Evolutionary conservation across 64 coral and sea anemone species (phyloP).

Genomic region (Orbicella faveolata): DNA sequence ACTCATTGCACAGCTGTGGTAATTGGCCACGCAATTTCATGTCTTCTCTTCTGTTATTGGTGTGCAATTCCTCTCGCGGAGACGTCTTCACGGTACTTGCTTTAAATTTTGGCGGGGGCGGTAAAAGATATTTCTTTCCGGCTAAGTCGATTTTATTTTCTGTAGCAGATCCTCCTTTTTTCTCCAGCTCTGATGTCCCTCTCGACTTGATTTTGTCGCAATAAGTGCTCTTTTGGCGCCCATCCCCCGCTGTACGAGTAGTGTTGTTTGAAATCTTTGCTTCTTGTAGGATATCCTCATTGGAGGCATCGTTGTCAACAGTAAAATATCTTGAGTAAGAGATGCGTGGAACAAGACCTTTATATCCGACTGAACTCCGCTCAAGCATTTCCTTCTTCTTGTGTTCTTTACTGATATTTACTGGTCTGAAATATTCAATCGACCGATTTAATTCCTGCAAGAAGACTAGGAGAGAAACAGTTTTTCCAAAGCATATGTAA

Average conservation of each 20-base stretch:
- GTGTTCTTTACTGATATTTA: neutral
- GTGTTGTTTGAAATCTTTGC: neutral
- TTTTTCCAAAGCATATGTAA: too few relatives aligned
- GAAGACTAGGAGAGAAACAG: too few relatives aligned
- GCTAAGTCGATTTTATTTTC: neutral
- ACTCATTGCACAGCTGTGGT: neutral
- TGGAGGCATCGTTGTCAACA: neutral
- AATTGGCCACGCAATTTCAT: neutral
- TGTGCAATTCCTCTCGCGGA: neutral
- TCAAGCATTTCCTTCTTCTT: neutral
- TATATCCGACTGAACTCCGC: neutral
- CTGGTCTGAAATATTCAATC: neutral
- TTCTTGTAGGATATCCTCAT: neutral
- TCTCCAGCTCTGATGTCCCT: neutral
- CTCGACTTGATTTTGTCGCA: neutral
- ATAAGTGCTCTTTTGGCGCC: neutral
- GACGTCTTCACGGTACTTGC: neutral
- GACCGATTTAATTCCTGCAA: too few relatives aligned
- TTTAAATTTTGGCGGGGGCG: slow-evolving; percentile 7
- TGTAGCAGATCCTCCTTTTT: too few relatives aligned
- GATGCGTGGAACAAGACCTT: neutral
- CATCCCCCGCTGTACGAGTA: neutral
- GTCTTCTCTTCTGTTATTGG: neutral
- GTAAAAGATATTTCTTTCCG: neutral
- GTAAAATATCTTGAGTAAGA: slow-evolving; percentile 34